Evolutionary conservation across 2,797 vertebrate genomes (phyloP), one percentile per base, ranked within the genome.

Genomic region (Acipenser ruthenus): DNA sequence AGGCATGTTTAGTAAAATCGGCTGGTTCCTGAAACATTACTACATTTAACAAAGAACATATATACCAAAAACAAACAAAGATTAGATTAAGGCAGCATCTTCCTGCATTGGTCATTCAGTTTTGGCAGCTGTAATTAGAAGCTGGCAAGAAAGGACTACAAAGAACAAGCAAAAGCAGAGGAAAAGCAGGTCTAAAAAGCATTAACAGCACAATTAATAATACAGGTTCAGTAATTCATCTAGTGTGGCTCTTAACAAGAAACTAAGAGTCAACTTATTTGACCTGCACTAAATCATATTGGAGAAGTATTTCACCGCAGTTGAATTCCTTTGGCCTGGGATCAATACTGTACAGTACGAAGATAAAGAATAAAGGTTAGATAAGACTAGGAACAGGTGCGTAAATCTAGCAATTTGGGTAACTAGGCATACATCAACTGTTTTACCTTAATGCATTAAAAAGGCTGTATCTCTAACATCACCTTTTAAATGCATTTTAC

Each of bases 21-120:
- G 2, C 23, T 37, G 23, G 23, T 37, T 37, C 23, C 23, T 37
- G 23, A 37, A 37, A 37, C 23, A 37, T 37, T 37, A 37, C 23
- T 37, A 37, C 23, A 37, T 37, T 37, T 37, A 37, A 37, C 23
- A 37, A 37, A 37, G 23, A 23, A 23, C 23, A 37, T 37, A 4
- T 2, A 37, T 37, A 37, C 23, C 51, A 59, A 50, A 62, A 65
- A 58, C 61, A 53, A 63, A n/a, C 11, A 23, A 37, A 37, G 48
- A 49, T 11, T 59, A 49, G 59, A 66, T 63, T 66, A 70, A 70
- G 69, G 69, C 61, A 70, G 65, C 61, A 58, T 51, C 69, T 49
- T 70, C 49, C 53, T 58, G 47, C 23, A 37, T 37, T 67, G 52
- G 49, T 49, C 9, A 49, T 67, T 50, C 51, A 48, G 18, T 62